A percentile compares a stretch with the other conserved stretches of the same genome.
These are phyloP conservation scores for Drosophila nebulosa DNA, from an alignment of 1,140 invertebrate genomes.

Conservation along the genomic window DNA sequence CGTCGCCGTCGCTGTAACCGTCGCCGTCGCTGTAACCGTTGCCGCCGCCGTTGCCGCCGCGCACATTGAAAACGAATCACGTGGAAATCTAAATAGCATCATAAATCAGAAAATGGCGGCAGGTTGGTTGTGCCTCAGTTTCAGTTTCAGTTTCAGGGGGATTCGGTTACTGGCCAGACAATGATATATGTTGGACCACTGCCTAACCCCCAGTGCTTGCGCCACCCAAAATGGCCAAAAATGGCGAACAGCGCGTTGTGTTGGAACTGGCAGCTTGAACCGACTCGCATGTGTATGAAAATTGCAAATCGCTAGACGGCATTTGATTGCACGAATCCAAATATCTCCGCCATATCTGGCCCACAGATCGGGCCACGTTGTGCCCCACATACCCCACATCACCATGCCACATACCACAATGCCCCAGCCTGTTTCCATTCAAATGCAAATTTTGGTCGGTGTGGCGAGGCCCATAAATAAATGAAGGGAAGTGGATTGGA, in stretches of 20 bases:
- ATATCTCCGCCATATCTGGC: background rate
- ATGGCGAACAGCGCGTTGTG: constrained; percentile 60
- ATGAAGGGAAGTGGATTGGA: constrained; percentile 59
- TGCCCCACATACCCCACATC: background rate
- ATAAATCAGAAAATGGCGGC: constrained; percentile 78
- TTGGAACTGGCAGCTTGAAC: background rate
- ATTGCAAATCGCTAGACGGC: constrained; percentile 76
- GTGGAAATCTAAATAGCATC: constrained; percentile 78
- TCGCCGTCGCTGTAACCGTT: too few relatives aligned
- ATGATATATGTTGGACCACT: constrained; percentile 61
- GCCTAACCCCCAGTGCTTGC: background rate
- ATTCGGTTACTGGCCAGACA: constrained; percentile 52
- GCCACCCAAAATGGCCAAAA: constrained; percentile 10
- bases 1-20: constrained; percentile 39
- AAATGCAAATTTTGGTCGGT: constrained; percentile 59
- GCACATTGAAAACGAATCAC: constrained; percentile 76
- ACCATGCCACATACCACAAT: constrained; percentile 26
- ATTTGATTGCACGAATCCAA: constrained; percentile 61
- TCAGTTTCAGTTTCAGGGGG: constrained; percentile 20
- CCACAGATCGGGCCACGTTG: background rate
- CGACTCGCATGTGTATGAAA: constrained; percentile 74
- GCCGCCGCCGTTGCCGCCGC: constrained; percentile 34
- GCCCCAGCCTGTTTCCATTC: constrained; percentile 58
- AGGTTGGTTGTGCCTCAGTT: constrained; percentile 62
- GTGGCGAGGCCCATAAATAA: constrained; percentile 59